phyloP scores from a whole-genome alignment of 30 jellyfish, hydroid and myxozoan species.

The Morbakka virulenta region DNA sequence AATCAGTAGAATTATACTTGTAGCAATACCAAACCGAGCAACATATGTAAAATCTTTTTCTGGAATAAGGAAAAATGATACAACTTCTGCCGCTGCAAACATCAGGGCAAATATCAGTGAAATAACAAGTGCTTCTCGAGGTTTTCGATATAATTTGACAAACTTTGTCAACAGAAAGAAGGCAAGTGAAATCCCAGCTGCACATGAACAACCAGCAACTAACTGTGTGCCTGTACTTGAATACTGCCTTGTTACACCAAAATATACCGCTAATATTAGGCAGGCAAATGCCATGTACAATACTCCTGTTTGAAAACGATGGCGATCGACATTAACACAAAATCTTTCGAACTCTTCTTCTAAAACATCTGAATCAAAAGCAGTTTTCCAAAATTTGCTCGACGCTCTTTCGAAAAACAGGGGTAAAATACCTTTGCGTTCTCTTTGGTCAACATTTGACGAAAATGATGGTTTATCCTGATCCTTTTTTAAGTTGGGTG shows the following conservation, averaged over 20 bases:
- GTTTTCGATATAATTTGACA: slow-evolving; percentile 78
- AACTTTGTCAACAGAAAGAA: slow-evolving; percentile 72
- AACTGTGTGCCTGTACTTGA: slow-evolving; percentile 40
- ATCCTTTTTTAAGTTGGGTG: slow-evolving; percentile 53
- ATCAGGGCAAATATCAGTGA: slow-evolving; percentile 58
- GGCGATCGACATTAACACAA: slow-evolving; percentile 87
- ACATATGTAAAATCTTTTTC: slow-evolving; percentile 73
- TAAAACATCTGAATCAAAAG: slow-evolving; percentile 84
- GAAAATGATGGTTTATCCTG: slow-evolving; percentile 91
- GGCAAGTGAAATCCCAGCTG: slow-evolving; percentile 46
- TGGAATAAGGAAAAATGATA: slow-evolving; percentile 56
- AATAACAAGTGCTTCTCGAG: slow-evolving; percentile 83
- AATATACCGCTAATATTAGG: slow-evolving; percentile 58
- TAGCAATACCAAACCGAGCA: slow-evolving; percentile 90
- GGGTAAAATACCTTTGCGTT: slow-evolving; percentile 88
- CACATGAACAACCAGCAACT: slow-evolving; percentile 73
- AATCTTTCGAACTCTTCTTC: slow-evolving; percentile 93
- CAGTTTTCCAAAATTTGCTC: slow-evolving; percentile 86
- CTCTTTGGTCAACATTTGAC: slow-evolving; percentile 81
- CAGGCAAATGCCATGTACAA: slow-evolving; percentile 83
- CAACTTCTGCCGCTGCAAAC: slow-evolving; percentile 72
- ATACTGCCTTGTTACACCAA: slow-evolving; percentile 72
- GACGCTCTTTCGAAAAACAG: slow-evolving; percentile 97
- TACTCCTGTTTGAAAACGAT: slow-evolving; percentile 86
- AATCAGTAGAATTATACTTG: slow-evolving; percentile 75